phyloP scores from a whole-genome alignment of 2,113 vertebrate species.

The Paramisgurnus dabryanus region DNA sequence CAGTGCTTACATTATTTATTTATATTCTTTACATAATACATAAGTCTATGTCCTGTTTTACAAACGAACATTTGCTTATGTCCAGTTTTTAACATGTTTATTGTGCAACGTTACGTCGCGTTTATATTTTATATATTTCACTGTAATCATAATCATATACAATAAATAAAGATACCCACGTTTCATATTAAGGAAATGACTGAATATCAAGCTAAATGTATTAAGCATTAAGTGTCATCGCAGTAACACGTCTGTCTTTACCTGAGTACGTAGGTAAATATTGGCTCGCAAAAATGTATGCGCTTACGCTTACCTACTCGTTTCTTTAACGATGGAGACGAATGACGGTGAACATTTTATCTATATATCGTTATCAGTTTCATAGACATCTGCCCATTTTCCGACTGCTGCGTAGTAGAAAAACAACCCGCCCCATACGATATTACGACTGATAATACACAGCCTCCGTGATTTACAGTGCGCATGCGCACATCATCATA shows the following conservation, averaged over 20 bases:
- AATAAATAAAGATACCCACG: not conserved
- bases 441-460: not conserved
- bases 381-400: not conserved
- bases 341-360: not conserved
- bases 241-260: not conserved
- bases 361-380: not conserved
- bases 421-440: not conserved
- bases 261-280: slow-evolving; percentile 26
- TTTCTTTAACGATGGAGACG: not conserved
- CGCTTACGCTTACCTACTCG: slow-evolving; percentile 7
- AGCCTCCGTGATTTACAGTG: slow-evolving; percentile 16
- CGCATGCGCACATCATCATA: slow-evolving; percentile 36
- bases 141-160: not conserved
- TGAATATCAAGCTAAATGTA: no score
- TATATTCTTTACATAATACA: slow-evolving; percentile 55
- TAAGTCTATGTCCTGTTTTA: slow-evolving; percentile 36
- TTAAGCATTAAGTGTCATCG: not conserved
- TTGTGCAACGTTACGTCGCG: not conserved
- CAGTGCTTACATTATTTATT: slow-evolving; percentile 53
- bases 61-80: slow-evolving; percentile 3
- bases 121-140: not conserved
- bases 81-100: not conserved
- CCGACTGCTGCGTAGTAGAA: slow-evolving; percentile 28
- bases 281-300: not conserved
- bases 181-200: not conserved